These are phyloP conservation scores for Melangyna quadrimaculata DNA, from an alignment of 2,888 invertebrate species.

Conservation along the genomic window DNA sequence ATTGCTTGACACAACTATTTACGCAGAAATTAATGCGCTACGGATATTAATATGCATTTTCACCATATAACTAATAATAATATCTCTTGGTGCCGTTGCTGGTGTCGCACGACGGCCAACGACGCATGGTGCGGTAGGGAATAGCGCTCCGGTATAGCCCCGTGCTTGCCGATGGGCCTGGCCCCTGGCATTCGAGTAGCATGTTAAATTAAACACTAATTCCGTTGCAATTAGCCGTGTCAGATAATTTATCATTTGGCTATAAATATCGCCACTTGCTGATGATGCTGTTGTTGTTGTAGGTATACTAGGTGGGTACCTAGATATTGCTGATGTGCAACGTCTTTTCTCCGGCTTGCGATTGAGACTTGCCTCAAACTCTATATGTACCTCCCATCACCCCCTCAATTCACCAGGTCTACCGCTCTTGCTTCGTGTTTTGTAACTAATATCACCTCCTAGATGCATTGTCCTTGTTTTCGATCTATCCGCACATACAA, in stretches of 20 bases:
- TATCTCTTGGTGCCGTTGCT: slow-evolving; percentile 47
- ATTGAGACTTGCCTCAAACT: slow-evolving; percentile 30
- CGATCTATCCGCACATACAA: slow-evolving; percentile 65
- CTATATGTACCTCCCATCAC: background rate
- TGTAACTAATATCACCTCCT: slow-evolving; percentile 65
- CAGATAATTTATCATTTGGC: slow-evolving; percentile 76
- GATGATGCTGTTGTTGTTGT: slow-evolving; percentile 48
- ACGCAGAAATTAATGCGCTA: slow-evolving; percentile 71
- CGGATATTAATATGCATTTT: slow-evolving; percentile 72
- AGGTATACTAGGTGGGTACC: background rate
- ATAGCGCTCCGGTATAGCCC: slow-evolving; percentile 1
- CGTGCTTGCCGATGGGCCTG: slow-evolving; percentile 33
- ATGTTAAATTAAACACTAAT: slow-evolving; percentile 75
- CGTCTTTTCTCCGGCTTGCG: slow-evolving; percentile 50
- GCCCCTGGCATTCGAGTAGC: slow-evolving; percentile 69
- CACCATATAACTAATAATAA: slow-evolving; percentile 72
- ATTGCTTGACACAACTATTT: slow-evolving; percentile 69
- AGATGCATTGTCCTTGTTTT: slow-evolving; percentile 70
- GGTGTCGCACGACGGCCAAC: background rate
- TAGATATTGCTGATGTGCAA: slow-evolving; percentile 29
- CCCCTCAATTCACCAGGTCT: slow-evolving; percentile 26
- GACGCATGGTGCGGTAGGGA: slow-evolving; percentile 35
- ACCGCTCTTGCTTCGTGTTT: slow-evolving; percentile 11
- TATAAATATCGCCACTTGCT: slow-evolving; percentile 74
- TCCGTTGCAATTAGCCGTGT: slow-evolving; percentile 76